Evolutionary conservation across 2,888 invertebrate species (phyloP).

Genomic region (Drosophila pegasa): DNA sequence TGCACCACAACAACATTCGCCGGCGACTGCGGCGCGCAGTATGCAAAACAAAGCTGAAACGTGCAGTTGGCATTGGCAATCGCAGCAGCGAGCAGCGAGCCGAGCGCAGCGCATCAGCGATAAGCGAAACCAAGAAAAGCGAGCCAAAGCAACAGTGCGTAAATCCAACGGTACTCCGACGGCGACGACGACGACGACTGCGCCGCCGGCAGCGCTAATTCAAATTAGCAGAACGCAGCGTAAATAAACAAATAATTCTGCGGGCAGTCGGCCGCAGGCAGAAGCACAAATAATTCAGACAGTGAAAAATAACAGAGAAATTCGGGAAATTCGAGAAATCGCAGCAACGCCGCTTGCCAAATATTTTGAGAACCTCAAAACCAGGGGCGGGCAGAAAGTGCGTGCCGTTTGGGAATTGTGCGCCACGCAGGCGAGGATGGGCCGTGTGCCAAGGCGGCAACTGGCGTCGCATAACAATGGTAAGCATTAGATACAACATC

Average conservation of each 20-base stretch:
- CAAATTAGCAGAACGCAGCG: conserved; percentile 67
- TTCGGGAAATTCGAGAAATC: conserved; percentile 41
- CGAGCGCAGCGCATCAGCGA: conserved; percentile 27
- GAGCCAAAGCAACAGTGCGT: conserved; percentile 42
- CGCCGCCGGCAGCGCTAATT: conserved; percentile 32
- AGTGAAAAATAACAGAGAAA: conserved; percentile 73
- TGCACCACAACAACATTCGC: conserved; percentile 68
- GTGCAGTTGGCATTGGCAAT: conserved; percentile 70
- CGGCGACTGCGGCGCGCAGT: conserved; percentile 77
- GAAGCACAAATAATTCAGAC: conserved; percentile 57
- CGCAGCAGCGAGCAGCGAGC: conserved; percentile 16
- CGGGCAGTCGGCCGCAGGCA: conserved; percentile 34
- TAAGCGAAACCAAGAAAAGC: conserved; percentile 11
- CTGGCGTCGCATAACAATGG: conserved; percentile 43
- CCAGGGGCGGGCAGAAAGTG: conserved; percentile 38
- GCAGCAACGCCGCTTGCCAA: conserved; percentile 60
- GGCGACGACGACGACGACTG: conserved; percentile 9
- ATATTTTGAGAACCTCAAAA: conserved; percentile 72
- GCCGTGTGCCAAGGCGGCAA: conserved; percentile 33
- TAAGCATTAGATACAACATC: conserved; percentile 44
- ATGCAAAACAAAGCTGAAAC: conserved; percentile 82
- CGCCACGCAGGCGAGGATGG: conserved; percentile 24
- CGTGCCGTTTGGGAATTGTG: conserved; percentile 49
- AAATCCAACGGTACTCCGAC: conserved; percentile 24
- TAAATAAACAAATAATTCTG: conserved; percentile 75